These are phyloP conservation scores for Arctia plantaginis DNA, from an alignment of 2,888 invertebrate genomes.

Conservation along the genomic window DNA sequence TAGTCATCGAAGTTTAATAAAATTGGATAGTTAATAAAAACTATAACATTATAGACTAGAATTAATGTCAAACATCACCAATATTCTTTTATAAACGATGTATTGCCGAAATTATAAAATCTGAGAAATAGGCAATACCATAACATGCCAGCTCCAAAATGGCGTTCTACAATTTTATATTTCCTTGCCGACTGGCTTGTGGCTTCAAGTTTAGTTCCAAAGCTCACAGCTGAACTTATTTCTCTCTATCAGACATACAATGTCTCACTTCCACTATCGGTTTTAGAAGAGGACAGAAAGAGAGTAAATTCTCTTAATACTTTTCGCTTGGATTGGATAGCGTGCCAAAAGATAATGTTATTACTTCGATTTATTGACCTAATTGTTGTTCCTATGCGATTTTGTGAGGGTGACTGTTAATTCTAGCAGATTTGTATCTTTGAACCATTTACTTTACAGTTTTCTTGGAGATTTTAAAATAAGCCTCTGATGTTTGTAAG, in stretches of 20 bases:
- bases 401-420: constrained; percentile 28
- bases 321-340: constrained; percentile 41
- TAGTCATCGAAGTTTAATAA: too few species aligned
- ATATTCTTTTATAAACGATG: too few species aligned
- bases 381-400: constrained; percentile 47
- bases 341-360: constrained; percentile 57
- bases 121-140: background rate
- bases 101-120: too few species aligned
- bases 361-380: constrained; percentile 54
- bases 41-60: too few species aligned
- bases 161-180: constrained; percentile 24
- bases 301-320: constrained; percentile 44
- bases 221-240: constrained; percentile 35
- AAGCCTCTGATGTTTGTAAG: constrained; percentile 12
- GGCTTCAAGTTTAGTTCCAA: constrained; percentile 31
- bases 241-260: constrained; percentile 28
- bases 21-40: too few species aligned
- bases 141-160: background rate
- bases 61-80: too few species aligned
- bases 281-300: constrained; percentile 27
- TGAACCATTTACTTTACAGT: constrained; percentile 26
- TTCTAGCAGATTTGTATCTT: constrained; percentile 33
- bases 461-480: constrained; percentile 10
- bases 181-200: constrained; percentile 16
- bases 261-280: constrained; percentile 27